A percentile compares a stretch with the other conserved stretches of the same genome.
Conservation (phyloP, 2,888 invertebrate genomes). For the Colletes collaris region DNA sequence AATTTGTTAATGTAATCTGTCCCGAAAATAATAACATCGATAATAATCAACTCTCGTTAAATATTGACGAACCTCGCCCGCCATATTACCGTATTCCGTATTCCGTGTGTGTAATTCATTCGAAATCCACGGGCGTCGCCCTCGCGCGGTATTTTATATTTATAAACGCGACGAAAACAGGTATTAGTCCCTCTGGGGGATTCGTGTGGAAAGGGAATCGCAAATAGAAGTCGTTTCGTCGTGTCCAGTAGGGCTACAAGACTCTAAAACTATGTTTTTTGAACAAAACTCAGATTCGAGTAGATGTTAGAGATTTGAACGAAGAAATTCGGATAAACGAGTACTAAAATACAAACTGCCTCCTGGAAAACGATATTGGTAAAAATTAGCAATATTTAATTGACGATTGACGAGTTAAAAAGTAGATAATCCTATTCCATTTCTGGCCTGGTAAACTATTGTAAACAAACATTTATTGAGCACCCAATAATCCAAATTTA, state of each 20-base stretch:
- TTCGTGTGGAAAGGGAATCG: background rate
- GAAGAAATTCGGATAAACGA: too few species aligned
- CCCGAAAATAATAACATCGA: constrained; percentile 34
- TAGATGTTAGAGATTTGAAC: too few species aligned
- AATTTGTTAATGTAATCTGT: constrained; percentile 39
- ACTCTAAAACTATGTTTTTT: background rate
- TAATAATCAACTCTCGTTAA: constrained; percentile 32
- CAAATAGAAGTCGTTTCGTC: background rate
- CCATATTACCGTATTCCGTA: constrained; percentile 18
- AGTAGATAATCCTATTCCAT: too few species aligned
- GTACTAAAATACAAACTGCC: too few species aligned
- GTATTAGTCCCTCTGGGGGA: background rate
- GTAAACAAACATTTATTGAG: too few species aligned
- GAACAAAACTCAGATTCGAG: background rate
- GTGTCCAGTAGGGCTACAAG: background rate
- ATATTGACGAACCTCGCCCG: constrained; percentile 27
- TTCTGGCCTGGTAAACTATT: too few species aligned
- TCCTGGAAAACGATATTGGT: too few species aligned
- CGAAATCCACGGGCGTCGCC: constrained; percentile 9
- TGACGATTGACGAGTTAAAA: too few species aligned
- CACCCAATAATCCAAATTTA: too few species aligned
- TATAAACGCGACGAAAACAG: constrained; percentile 13
- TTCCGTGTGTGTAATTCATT: constrained; percentile 33
- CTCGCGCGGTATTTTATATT: constrained; percentile 17
- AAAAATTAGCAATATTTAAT: too few species aligned